Evolutionary conservation across 2,888 invertebrate species (phyloP), one percentile per base, ranked within the genome.

Genomic region (Drosophila atripex): DNA sequence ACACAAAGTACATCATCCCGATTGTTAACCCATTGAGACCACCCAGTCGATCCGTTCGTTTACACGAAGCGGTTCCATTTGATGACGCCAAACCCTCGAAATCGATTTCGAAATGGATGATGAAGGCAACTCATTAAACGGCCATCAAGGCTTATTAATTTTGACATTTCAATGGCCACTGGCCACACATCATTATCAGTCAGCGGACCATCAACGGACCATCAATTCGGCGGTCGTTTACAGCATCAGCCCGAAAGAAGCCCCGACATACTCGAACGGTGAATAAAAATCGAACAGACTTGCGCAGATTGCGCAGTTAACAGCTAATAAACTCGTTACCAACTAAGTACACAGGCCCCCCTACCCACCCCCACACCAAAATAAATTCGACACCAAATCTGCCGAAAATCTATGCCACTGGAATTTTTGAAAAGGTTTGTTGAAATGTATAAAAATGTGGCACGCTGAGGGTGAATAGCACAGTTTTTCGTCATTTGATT

Each of bases 281-380:
- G 28, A 32, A 47, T n/a, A 41, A 41, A 50, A 45, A 14, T 9
- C 25, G 41, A 50, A 54, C 23, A 25, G 30, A 50, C 51, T n/a
- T n/a, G n/a, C n/a, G n/a, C n/a, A n/a, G 73, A 75, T 77, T 73
- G 73, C 74, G 71, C 70, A 69, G 74, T 71, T 74, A 73, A 71
- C 73, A 61, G 76, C 80, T 75, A 86, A 84, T 76, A 68, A 83
- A 76, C 86, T 80, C 71, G 85, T 80, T 84, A 78, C 73, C 68
- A 68, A 64, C 75, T 16, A 28, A 38, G 46, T 32, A 60, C 55
- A 7, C 11, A 6, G 38, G 4, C 21, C 1, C 11, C 16, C 46
- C 16, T 3, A 11, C 30, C 55, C 21, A 8, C 18, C 0, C 28
- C 9, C 28, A 23, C 2, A 9, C 9, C 39, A 8, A 11, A 39